phyloP scores from a whole-genome alignment of 1,140 invertebrate genomes.

The Drosophila serrata region DNA sequence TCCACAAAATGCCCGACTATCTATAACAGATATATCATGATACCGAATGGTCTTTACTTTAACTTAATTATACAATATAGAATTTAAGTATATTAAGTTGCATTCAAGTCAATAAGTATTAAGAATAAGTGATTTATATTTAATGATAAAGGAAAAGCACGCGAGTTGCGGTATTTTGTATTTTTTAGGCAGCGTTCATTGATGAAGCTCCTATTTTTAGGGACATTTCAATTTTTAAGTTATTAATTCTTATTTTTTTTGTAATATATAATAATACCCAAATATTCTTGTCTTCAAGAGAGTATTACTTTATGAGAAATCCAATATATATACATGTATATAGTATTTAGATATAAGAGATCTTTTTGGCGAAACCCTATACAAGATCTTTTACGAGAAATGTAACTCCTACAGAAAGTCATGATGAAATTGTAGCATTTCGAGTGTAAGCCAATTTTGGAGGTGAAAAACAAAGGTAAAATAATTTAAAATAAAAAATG shows the following conservation, averaged over 20 bases:
- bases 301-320: neutral
- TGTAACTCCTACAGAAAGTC: conserved; percentile 3
- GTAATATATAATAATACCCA: too few relatives aligned
- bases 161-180: neutral
- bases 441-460: conserved; percentile 15
- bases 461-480: conserved; percentile 1
- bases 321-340: neutral
- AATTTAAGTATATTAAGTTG: too few relatives aligned
- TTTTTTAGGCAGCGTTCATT: neutral
- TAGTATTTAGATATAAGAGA: too few relatives aligned
- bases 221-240: neutral
- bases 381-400: neutral
- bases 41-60: neutral
- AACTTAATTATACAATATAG: neutral
- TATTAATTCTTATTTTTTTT: neutral
- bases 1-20: neutral
- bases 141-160: neutral
- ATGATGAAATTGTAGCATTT: conserved; percentile 16
- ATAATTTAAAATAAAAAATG: neutral
- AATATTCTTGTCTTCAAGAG: neutral
- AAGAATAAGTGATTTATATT: too few relatives aligned
- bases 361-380: neutral
- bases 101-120: too few relatives aligned
- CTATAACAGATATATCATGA: neutral
- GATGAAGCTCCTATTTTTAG: neutral